phyloP scores from a whole-genome alignment of 2,888 invertebrate genomes.

The Cremastinae sp. region DNA sequence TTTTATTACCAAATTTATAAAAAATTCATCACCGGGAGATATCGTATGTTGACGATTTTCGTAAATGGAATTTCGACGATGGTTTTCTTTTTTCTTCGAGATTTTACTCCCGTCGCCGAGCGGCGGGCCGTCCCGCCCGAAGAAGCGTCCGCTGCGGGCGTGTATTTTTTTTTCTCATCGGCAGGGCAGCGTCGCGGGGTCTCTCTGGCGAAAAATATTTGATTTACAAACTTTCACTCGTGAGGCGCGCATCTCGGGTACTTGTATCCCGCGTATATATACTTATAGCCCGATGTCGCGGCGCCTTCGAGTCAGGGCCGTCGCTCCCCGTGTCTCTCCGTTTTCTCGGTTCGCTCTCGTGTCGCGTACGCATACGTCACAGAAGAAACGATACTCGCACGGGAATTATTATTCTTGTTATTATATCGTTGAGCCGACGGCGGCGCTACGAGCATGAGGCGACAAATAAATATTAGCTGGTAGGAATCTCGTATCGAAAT shows the following conservation, averaged over 20 bases:
- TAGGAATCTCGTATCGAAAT: slow-evolving; percentile 14
- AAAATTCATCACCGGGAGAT: no score
- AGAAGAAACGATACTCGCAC: background rate
- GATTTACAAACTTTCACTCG: slow-evolving; percentile 67
- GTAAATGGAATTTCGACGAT: no score
- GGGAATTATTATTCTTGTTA: background rate
- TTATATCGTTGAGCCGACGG: background rate
- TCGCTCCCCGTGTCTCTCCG: no score
- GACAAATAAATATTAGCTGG: slow-evolving; percentile 18
- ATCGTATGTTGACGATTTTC: no score
- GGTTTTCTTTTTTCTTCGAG: no score
- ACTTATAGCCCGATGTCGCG: slow-evolving; percentile 53
- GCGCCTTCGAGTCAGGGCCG: slow-evolving; percentile 64
- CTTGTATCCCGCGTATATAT: slow-evolving; percentile 32
- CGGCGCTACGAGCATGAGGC: background rate
- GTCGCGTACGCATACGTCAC: slow-evolving; percentile 14
- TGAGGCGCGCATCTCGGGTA: slow-evolving; percentile 43
- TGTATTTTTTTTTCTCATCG: slow-evolving; percentile 10
- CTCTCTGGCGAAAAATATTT: slow-evolving; percentile 59
- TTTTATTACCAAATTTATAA: no score
- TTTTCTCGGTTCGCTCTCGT: slow-evolving; percentile 40
- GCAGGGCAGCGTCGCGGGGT: slow-evolving; percentile 3
- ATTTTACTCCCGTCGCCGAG: background rate
- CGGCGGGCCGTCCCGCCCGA: slow-evolving; percentile 2
- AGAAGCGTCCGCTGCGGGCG: slow-evolving; percentile 7